Conservation (phyloP, 2,888 invertebrate genomes). For the Macrosoma leucophasiata region DNA sequence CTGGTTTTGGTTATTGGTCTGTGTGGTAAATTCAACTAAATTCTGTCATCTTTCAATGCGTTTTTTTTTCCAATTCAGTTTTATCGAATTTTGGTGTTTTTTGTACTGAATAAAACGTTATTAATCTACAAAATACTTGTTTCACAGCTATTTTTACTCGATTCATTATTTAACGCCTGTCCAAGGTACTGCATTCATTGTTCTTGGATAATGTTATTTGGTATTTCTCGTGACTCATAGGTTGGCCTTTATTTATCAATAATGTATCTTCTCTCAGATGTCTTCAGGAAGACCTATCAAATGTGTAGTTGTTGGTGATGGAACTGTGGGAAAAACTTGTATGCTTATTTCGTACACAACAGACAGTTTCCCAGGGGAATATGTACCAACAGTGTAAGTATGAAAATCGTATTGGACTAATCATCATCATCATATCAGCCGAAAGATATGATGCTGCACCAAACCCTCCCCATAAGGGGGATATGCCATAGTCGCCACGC, state of each 20-base stretch:
- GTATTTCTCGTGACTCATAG: slow-evolving; percentile 61
- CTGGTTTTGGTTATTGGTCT: too few species aligned
- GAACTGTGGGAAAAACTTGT: slow-evolving; percentile 95
- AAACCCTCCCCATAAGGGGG: too few species aligned
- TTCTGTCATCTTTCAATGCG: slow-evolving; percentile 51
- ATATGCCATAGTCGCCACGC: too few species aligned
- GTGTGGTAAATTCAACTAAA: too few species aligned
- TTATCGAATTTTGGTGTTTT: slow-evolving; percentile 33
- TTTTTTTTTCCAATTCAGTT: slow-evolving; percentile 32
- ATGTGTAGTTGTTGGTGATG: slow-evolving; percentile 94
- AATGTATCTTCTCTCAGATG: slow-evolving; percentile 74
- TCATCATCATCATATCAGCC: too few species aligned
- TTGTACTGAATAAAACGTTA: neutral
- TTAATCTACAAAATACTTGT: too few species aligned
- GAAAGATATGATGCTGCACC: too few species aligned
- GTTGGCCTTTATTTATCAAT: slow-evolving; percentile 51
- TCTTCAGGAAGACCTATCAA: slow-evolving; percentile 95
- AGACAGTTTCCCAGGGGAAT: slow-evolving; percentile 95
- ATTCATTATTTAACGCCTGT: slow-evolving; percentile 1
- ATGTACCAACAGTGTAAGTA: slow-evolving; percentile 95
- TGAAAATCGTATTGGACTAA: slow-evolving; percentile 23
- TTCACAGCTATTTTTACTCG: too few species aligned
- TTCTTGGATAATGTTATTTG: slow-evolving; percentile 36
- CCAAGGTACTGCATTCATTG: slow-evolving; percentile 21
- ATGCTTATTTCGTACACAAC: slow-evolving; percentile 96